A percentile compares a stretch with the other conserved stretches of the same genome.
phyloP scores from a whole-genome alignment of 2,113 vertebrate species.

The Romanogobio albipinnatus region DNA sequence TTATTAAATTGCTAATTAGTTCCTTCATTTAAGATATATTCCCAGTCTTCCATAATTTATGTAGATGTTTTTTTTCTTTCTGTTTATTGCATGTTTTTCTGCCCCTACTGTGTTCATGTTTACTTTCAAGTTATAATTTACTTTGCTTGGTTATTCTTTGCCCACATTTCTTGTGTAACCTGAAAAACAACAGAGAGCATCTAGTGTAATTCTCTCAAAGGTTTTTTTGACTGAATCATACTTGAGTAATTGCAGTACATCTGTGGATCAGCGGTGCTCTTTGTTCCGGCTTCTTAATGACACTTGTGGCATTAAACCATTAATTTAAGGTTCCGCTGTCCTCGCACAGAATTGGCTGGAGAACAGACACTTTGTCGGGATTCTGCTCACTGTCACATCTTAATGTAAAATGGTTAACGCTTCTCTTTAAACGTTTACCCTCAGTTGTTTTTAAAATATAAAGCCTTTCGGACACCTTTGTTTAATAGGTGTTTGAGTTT shows the following conservation, averaged over 20 bases:
- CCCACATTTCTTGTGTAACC: neutral
- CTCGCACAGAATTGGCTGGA: neutral
- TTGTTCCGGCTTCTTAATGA: neutral
- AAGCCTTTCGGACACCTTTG: constrained; percentile 43
- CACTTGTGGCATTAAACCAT: neutral
- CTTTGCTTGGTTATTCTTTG: neutral
- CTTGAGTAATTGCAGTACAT: neutral
- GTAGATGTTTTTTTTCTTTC: neutral
- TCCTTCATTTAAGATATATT: neutral
- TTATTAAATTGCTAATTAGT: neutral
- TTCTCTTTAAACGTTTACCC: constrained; percentile 13
- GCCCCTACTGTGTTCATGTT: neutral
- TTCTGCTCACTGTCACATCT: neutral
- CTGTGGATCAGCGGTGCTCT: neutral
- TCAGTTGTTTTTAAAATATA: constrained; percentile 31
- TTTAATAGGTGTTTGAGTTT: constrained; percentile 51
- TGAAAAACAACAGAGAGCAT: neutral
- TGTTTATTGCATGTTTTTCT: neutral
- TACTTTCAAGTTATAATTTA: neutral
- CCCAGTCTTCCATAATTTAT: neutral
- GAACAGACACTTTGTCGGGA: neutral
- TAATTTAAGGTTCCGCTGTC: neutral
- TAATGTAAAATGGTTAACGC: neutral
- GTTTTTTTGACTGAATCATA: neutral
- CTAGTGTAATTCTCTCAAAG: neutral